Evolutionary conservation across 92 coral and sea anemone species (phyloP).

Genomic region (Heliopora coerulea): DNA sequence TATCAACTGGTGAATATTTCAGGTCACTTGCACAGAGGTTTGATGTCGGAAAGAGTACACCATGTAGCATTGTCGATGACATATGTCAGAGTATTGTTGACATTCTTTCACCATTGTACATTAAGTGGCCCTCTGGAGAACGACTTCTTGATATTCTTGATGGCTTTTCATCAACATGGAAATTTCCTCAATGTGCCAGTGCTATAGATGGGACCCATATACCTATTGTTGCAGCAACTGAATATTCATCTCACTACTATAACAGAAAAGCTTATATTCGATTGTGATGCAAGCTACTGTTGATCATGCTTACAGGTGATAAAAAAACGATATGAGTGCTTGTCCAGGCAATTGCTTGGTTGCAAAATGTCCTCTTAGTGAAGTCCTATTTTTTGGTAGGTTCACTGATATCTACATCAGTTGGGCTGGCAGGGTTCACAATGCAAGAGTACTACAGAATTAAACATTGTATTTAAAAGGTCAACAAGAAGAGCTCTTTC

Average conservation of each 20-base stretch:
- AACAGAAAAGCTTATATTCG: conserved; percentile 23
- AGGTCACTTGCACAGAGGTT: conserved; percentile 1
- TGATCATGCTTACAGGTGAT: conserved; percentile 21
- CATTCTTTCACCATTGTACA: not conserved
- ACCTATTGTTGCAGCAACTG: conserved; percentile 2
- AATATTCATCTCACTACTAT: conserved; percentile 1
- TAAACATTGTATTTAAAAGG: conserved; percentile 5
- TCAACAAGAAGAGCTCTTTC: conserved; percentile 12
- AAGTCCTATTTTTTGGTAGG: too few species aligned
- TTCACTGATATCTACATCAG: conserved; percentile 8
- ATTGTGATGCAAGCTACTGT: conserved; percentile 18
- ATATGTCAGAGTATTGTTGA: not conserved
- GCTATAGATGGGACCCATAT: conserved; percentile 7
- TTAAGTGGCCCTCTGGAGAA: conserved; percentile 1
- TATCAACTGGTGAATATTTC: not conserved
- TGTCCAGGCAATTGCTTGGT: too few species aligned
- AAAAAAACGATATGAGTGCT: too few species aligned
- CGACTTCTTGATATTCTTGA: not conserved
- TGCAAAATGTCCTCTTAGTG: too few species aligned
- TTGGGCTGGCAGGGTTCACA: not conserved
- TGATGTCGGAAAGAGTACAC: not conserved
- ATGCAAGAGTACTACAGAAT: conserved; percentile 15
- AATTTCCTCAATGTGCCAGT: too few species aligned
- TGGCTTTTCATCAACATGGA: not conserved
- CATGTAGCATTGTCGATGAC: not conserved